Base-by-base conservation (phyloP, 2,888 invertebrate species). In the Chamaedrilus cognettii region DNA sequence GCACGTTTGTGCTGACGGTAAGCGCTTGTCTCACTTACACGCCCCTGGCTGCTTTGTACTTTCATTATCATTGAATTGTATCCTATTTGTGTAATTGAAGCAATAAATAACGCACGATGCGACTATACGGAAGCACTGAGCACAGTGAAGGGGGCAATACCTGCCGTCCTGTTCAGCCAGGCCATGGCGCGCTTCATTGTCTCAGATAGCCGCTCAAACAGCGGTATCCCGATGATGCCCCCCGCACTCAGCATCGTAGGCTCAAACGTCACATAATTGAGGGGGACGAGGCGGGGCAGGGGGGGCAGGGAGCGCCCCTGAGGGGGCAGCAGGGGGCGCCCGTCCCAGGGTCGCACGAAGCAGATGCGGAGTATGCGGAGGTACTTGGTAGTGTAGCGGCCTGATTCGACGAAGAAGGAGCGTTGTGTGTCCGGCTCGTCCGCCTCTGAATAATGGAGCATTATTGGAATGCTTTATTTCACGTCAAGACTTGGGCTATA, bases 351-450 rank as follows among this genome's bases (percentile, higher is more conserved):
- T 35, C 71, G 70, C n/a, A 69, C 70, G 64, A 74, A 74, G 42
- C 74, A 74, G 32, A 74, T 60, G 2, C 74, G 55, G 15, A 74
- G 65, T 49, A 74, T 72, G 5, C 74, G 69, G 19, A 74, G 69
- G 57, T 74, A 74, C 35, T 74, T 69, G 2, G 74, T 74, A 5
- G 74, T 74, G 63, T 67, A 63, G 1, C 73, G 67, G 11, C 74
- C 74, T 2, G 73, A 74, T 58, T 74, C 74, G 33, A 71, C 71
- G 69, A 71, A 74, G 60, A 74, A 74, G 1, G 74, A 74, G 5
- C 74, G 33, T 57, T 74, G 74, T 1, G 74, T 74, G 66, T 74
- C 74, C 49, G 74, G 49, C 35, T 72, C 68, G 28, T 49, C 68
- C 23, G 49, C 49, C 34, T 65, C 66, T 69, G 63, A 23, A 49